Percentiles rank a stretch among this genome's conserved stretches.
These are phyloP conservation scores for Hirtodrosophila histrioides DNA, from an alignment of 2,888 invertebrate genomes.

Conservation along the genomic window DNA sequence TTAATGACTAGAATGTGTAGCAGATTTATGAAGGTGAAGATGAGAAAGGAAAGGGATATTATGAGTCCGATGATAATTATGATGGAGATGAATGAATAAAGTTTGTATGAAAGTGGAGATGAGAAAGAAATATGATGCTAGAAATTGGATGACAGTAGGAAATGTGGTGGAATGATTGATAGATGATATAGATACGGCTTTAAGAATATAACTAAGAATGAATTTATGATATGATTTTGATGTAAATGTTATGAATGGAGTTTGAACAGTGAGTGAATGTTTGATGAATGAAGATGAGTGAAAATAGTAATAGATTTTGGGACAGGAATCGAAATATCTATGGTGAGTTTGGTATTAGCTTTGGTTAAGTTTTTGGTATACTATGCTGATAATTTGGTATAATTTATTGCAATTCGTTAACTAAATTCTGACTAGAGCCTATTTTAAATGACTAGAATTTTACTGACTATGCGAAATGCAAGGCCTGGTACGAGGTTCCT, in stretches of 20 bases:
- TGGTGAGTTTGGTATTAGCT: background rate
- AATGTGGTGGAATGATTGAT: constrained; percentile 7
- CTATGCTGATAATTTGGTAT: constrained; percentile 24
- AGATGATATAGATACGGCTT: background rate
- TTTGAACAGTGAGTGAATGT: too few relatives aligned
- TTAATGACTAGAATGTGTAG: constrained; percentile 58
- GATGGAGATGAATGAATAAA: background rate
- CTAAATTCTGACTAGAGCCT: constrained; percentile 40
- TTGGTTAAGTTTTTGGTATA: constrained; percentile 17
- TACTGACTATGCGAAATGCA: constrained; percentile 50
- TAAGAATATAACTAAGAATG: background rate
- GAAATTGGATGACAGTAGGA: background rate
- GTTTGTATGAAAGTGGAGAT: background rate
- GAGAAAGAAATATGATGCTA: constrained; percentile 7
- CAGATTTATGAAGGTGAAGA: constrained; percentile 1
- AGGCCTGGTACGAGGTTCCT: constrained; percentile 27
- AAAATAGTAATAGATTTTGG: too few relatives aligned
- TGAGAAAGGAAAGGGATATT: background rate
- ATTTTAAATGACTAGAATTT: constrained; percentile 40
- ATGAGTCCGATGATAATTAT: background rate
- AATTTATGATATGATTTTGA: too few relatives aligned
- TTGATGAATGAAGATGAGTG: too few relatives aligned
- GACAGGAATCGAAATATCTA: too few relatives aligned
- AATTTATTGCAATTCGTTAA: constrained; percentile 37
- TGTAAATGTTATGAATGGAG: too few relatives aligned